phyloP scores from a whole-genome alignment of 1,140 invertebrate genomes.

The Hycleus cichorii region DNA sequence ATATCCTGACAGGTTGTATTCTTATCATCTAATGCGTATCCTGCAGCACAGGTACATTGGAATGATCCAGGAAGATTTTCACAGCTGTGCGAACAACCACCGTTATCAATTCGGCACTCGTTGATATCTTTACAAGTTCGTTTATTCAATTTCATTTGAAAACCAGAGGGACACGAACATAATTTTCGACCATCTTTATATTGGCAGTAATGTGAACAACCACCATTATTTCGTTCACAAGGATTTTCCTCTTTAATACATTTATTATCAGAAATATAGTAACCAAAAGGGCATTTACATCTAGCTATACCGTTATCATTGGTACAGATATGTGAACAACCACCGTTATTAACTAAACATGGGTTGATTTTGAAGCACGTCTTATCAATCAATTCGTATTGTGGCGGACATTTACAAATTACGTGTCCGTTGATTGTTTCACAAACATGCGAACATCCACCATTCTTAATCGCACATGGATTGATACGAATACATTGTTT shows the following conservation, averaged over 20 bases:
- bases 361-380: slow-evolving; percentile 38
- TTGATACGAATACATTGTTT: slow-evolving; percentile 46
- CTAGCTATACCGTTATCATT: slow-evolving; percentile 25
- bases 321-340: slow-evolving; percentile 42
- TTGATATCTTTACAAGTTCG: slow-evolving; percentile 54
- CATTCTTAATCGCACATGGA: slow-evolving; percentile 49
- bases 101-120: slow-evolving; percentile 58
- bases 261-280: slow-evolving; percentile 24
- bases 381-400: slow-evolving; percentile 33
- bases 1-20: slow-evolving; percentile 50
- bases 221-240: slow-evolving; percentile 48
- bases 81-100: slow-evolving; percentile 60
- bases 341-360: slow-evolving; percentile 44
- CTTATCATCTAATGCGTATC: slow-evolving; percentile 42
- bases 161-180: slow-evolving; percentile 52
- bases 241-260: slow-evolving; percentile 29
- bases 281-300: slow-evolving; percentile 43
- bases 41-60: slow-evolving; percentile 48
- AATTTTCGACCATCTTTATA: slow-evolving; percentile 37
- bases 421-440: slow-evolving; percentile 21
- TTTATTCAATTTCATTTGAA: slow-evolving; percentile 42
- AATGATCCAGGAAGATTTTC: slow-evolving; percentile 57
- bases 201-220: slow-evolving; percentile 56
- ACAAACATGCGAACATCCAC: slow-evolving; percentile 45
- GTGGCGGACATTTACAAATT: slow-evolving; percentile 27